phyloP scores from a whole-genome alignment of 1,140 invertebrate species.

The Formica exsecta region DNA sequence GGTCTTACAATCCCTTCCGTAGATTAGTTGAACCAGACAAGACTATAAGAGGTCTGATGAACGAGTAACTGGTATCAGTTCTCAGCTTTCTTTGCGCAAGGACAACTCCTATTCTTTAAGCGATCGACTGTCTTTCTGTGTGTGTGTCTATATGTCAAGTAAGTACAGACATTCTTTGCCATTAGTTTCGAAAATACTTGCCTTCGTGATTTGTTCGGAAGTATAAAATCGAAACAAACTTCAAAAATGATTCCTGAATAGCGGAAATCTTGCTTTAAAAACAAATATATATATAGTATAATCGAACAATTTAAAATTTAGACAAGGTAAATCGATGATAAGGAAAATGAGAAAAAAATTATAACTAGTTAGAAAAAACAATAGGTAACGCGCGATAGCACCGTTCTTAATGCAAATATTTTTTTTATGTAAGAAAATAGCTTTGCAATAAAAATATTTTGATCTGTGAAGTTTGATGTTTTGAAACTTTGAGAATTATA shows the following conservation, averaged over 20 bases:
- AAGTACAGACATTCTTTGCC: conserved; percentile 37
- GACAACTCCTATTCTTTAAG: conserved; percentile 70
- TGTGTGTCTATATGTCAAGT: conserved; percentile 6
- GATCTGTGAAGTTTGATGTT: no score
- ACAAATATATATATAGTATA: neutral
- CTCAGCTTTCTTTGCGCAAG: conserved; percentile 75
- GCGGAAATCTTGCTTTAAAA: neutral
- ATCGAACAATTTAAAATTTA: conserved; percentile 10
- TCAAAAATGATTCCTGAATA: neutral
- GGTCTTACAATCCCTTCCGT: conserved; percentile 76
- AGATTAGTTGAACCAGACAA: conserved; percentile 71
- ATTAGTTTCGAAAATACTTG: neutral
- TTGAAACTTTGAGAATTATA: no score
- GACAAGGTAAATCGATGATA: neutral
- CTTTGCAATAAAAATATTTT: no score
- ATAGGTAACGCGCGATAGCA: neutral
- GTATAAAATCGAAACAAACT: neutral
- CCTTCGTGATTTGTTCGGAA: neutral
- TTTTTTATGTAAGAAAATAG: no score
- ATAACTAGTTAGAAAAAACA: neutral
- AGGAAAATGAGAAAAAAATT: neutral
- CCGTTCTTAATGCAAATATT: no score
- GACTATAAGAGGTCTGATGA: conserved; percentile 80
- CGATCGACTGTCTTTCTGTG: neutral
- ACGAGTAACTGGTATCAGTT: conserved; percentile 78